Evolutionary conservation across 2,113 vertebrate species (phyloP).

Genomic region (Anhinga rufa): DNA sequence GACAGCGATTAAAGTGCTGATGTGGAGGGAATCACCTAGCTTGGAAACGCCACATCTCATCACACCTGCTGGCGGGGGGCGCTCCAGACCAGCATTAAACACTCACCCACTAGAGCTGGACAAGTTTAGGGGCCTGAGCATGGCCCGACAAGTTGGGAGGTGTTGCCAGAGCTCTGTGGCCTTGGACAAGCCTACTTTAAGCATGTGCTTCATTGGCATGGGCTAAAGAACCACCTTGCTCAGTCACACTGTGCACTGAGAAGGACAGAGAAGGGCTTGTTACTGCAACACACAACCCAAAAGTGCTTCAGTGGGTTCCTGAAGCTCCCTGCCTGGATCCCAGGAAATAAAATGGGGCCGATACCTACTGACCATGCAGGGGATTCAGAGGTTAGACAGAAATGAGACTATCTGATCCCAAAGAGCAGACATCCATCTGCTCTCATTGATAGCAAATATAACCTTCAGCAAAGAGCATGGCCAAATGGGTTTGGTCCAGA

Average conservation of each 20-base stretch:
- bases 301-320: background rate
- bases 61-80: background rate
- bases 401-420: background rate
- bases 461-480: background rate
- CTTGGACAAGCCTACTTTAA: background rate
- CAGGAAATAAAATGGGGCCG: background rate
- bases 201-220: background rate
- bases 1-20: fast-evolving
- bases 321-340: background rate
- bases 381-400: background rate
- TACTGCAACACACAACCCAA: background rate
- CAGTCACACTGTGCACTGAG: background rate
- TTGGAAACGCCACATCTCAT: background rate
- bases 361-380: background rate
- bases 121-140: background rate
- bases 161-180: background rate
- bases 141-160: background rate
- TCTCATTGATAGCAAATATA: background rate
- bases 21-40: background rate
- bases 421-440: background rate
- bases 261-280: background rate
- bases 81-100: background rate
- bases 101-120: background rate
- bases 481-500: background rate
- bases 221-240: background rate